Evolutionary conservation across 1,140 invertebrate genomes (phyloP).

Genomic region (Mercenaria mercenaria): DNA sequence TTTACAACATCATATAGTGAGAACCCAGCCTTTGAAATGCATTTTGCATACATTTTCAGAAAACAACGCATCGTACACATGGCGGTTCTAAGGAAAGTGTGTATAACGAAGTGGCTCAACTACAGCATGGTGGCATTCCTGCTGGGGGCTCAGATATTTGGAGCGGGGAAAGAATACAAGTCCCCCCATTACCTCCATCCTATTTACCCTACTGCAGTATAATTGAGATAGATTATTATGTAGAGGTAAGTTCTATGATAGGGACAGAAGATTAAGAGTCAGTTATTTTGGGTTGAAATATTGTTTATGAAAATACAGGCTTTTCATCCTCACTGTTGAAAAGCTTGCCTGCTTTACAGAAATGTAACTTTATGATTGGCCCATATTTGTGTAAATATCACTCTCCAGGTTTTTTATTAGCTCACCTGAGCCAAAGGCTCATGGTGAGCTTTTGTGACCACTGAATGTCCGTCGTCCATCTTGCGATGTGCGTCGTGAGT

Average conservation of each 20-base stretch:
- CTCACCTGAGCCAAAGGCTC: too few species aligned
- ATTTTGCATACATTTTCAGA: neutral
- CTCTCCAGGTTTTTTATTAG: too few species aligned
- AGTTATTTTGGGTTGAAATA: neutral
- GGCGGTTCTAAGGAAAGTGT: neutral
- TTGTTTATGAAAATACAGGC: neutral
- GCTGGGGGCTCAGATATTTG: constrained; percentile 64
- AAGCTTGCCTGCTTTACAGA: too few species aligned
- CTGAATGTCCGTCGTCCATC: too few species aligned
- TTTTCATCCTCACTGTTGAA: too few species aligned
- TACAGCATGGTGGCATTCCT: constrained; percentile 34
- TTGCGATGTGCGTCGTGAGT: too few species aligned
- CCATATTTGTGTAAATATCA: too few species aligned
- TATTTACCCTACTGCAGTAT: constrained; percentile 68
- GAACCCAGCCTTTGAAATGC: neutral
- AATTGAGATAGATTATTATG: constrained; percentile 69
- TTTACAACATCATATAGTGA: too few species aligned
- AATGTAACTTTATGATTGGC: too few species aligned
- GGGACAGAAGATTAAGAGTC: neutral
- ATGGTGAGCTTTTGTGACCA: too few species aligned
- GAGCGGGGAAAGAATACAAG: constrained; percentile 51
- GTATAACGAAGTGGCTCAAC: neutral
- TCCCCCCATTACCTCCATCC: constrained; percentile 72
- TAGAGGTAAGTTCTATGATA: constrained; percentile 54
- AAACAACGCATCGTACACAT: constrained; percentile 40